Conservation (phyloP, 2,113 vertebrate genomes). For the Dasyprocta punctata region DNA sequence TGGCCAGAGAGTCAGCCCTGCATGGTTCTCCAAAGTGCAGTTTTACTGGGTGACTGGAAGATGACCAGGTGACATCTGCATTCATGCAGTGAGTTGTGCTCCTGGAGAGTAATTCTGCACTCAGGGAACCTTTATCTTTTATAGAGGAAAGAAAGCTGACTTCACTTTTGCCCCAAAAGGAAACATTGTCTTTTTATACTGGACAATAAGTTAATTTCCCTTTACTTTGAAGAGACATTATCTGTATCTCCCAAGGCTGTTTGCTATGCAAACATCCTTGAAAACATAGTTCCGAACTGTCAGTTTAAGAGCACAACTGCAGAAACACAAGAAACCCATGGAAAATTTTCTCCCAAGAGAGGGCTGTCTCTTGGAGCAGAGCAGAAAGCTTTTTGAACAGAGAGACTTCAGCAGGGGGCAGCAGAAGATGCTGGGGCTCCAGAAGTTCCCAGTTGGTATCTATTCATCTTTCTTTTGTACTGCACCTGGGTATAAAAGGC, state of each 20-base stretch:
- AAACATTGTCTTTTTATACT: background rate
- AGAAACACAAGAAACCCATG: background rate
- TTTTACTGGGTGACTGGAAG: background rate
- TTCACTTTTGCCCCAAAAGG: background rate
- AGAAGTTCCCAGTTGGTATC: background rate
- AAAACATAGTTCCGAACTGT: background rate
- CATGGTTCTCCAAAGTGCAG: background rate
- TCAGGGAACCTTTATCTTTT: background rate
- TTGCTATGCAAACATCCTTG: background rate
- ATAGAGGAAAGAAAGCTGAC: background rate
- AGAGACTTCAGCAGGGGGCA: background rate
- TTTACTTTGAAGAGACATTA: background rate
- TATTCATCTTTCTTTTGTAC: background rate
- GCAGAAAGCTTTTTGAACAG: background rate
- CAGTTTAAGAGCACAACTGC: background rate
- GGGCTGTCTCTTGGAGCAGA: background rate
- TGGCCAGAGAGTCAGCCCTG: background rate
- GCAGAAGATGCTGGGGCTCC: background rate
- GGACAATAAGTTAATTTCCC: background rate
- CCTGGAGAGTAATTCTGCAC: background rate
- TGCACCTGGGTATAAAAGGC: background rate
- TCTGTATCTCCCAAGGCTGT: conserved; percentile 17
- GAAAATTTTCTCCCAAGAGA: background rate
- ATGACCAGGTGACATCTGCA: background rate
- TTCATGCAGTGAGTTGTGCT: background rate